Conservation (phyloP, 2,888 invertebrate genomes). For the Neelides folsomi region DNA sequence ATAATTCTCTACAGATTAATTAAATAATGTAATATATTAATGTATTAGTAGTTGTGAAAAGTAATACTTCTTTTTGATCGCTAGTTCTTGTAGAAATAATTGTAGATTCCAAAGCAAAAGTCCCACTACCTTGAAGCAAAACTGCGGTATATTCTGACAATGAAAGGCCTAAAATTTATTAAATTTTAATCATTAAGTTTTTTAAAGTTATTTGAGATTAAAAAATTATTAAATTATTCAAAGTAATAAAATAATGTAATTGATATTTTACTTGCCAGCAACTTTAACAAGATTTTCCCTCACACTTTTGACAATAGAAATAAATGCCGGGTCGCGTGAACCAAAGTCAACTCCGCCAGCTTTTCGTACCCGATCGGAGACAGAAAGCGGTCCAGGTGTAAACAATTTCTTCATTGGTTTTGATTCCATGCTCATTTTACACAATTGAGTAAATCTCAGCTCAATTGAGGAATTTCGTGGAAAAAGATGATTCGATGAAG, state of each 20-base stretch:
- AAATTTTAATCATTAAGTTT: no score
- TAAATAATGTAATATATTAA: no score
- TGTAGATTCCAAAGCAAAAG: slow-evolving; percentile 41
- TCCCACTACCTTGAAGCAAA: slow-evolving; percentile 41
- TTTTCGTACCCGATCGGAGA: slow-evolving; percentile 37
- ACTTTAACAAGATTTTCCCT: slow-evolving; percentile 36
- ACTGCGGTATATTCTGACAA: slow-evolving; percentile 36
- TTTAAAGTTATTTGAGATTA: no score
- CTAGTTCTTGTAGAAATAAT: slow-evolving; percentile 35
- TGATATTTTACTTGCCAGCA: slow-evolving; percentile 35
- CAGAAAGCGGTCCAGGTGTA: slow-evolving; percentile 40
- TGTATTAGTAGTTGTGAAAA: no score
- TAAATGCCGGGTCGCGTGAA: slow-evolving; percentile 39
- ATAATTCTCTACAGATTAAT: no score
- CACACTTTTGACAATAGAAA: slow-evolving; percentile 37
- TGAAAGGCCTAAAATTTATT: slow-evolving; percentile 34
- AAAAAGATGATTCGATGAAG: no score
- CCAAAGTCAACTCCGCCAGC: slow-evolving; percentile 38
- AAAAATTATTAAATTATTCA: background rate
- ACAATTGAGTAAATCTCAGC: no score
- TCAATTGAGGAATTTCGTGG: no score
- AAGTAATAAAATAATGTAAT: background rate
- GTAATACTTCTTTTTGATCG: no score
- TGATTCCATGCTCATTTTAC: no score
- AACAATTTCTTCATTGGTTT: slow-evolving; percentile 36